phyloP scores from a whole-genome alignment of 2,113 vertebrate genomes.

The Scortum barcoo region DNA sequence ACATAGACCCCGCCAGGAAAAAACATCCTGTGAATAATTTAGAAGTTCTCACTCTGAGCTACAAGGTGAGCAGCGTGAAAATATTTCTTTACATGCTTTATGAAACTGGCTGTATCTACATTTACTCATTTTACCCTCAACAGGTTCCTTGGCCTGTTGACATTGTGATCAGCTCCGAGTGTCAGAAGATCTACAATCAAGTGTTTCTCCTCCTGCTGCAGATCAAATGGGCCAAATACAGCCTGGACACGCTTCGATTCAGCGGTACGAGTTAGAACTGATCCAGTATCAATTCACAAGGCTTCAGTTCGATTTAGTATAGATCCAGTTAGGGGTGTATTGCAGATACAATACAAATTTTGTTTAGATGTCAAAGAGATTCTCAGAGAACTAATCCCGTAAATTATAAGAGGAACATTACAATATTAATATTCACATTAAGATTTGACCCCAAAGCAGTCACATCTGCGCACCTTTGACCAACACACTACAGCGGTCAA shows the following conservation, averaged over 20 bases:
- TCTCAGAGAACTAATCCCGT: too few species aligned
- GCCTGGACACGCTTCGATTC: conserved; percentile 95
- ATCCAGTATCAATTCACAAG: too few species aligned
- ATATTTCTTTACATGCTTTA: background rate
- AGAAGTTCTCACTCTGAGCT: conserved; percentile 94
- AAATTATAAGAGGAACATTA: too few species aligned
- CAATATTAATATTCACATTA: too few species aligned
- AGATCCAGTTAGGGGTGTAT: too few species aligned
- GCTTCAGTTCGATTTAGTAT: too few species aligned
- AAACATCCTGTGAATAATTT: conserved; percentile 95
- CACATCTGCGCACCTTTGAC: too few species aligned
- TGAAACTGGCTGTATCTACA: background rate
- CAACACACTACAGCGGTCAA: too few species aligned
- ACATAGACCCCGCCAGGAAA: conserved; percentile 91
- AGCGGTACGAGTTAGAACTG: conserved; percentile 88
- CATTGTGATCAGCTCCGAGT: conserved; percentile 98
- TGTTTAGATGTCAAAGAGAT: too few species aligned
- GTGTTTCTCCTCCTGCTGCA: conserved; percentile 96
- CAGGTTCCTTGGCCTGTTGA: conserved; percentile 99
- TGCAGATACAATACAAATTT: too few species aligned
- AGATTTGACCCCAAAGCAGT: too few species aligned
- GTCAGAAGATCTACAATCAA: conserved; percentile 99
- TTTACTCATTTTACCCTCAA: background rate
- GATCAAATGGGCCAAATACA: conserved; percentile 99
- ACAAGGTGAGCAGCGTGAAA: conserved; percentile 87